Conservation (phyloP, 2,113 vertebrate genomes). For the Gavialis gangeticus region DNA sequence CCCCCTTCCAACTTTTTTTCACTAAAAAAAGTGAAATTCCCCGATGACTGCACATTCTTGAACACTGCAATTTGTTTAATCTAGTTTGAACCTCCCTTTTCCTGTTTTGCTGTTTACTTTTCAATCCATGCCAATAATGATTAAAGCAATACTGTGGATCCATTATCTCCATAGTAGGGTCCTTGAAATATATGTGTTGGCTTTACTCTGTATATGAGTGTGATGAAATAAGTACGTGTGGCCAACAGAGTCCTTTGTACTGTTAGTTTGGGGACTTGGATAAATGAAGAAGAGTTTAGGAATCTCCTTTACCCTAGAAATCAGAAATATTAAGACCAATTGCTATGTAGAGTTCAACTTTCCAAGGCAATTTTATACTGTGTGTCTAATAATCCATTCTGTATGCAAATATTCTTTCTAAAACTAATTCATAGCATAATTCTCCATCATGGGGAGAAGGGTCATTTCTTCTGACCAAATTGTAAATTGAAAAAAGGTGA, state of each 20-base stretch:
- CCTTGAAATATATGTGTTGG: slow-evolving; percentile 60
- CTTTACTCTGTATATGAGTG: slow-evolving; percentile 32
- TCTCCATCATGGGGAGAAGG: slow-evolving; percentile 47
- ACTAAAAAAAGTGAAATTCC: slow-evolving; percentile 10
- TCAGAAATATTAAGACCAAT: slow-evolving; percentile 41
- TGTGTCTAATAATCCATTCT: slow-evolving; percentile 61
- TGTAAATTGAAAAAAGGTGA: slow-evolving; percentile 6
- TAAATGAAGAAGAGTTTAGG: slow-evolving; percentile 48
- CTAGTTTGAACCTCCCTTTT: slow-evolving; percentile 70
- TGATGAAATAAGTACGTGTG: slow-evolving; percentile 40
- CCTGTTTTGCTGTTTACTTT: slow-evolving; percentile 77
- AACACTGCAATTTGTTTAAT: slow-evolving; percentile 73
- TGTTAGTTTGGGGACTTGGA: slow-evolving; percentile 26
- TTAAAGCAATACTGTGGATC: slow-evolving; percentile 60
- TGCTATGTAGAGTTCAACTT: slow-evolving; percentile 66
- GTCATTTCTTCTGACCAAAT: slow-evolving; percentile 63
- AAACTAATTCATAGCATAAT: slow-evolving; percentile 71
- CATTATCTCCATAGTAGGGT: slow-evolving; percentile 57
- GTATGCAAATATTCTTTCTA: slow-evolving; percentile 66
- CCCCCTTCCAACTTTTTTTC: slow-evolving; percentile 48
- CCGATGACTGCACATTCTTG: slow-evolving; percentile 57
- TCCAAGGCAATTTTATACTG: slow-evolving; percentile 62
- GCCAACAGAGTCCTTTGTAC: not conserved
- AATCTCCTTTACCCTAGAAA: slow-evolving; percentile 39
- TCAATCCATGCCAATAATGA: slow-evolving; percentile 56